These are phyloP conservation scores for Cichladusa arquata DNA, from an alignment of 2,113 vertebrate species.

Conservation along the genomic window DNA sequence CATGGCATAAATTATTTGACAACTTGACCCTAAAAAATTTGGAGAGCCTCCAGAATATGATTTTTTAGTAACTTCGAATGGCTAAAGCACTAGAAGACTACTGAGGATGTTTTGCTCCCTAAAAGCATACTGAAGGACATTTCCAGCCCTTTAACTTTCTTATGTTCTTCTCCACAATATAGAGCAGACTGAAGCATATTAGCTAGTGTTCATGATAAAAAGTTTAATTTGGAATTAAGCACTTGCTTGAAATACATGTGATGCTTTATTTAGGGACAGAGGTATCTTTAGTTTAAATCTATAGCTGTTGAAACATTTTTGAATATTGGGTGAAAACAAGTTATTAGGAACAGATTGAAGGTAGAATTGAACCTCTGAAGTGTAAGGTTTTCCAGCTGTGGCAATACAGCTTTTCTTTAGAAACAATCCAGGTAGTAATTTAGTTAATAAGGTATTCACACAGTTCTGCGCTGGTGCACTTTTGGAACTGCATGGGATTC, in stretches of 20 bases:
- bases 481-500: background rate
- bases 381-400: background rate
- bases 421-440: background rate
- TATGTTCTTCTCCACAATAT: background rate
- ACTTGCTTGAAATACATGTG: background rate
- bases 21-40: background rate
- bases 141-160: background rate
- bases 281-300: conserved; percentile 12
- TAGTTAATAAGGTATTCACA: background rate
- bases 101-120: background rate
- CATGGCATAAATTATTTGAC: background rate
- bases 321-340: background rate
- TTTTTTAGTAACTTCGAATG: background rate
- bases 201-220: background rate
- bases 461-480: background rate
- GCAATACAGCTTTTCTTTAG: background rate
- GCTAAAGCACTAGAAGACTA: background rate
- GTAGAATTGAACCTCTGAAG: background rate
- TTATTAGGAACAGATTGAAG: background rate
- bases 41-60: background rate
- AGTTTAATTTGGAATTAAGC: background rate
- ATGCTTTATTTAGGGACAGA: background rate
- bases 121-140: background rate
- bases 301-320: background rate
- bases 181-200: background rate